Evolutionary conservation across 2,797 vertebrate genomes (phyloP).

Genomic region (Champsocephalus gunnari): DNA sequence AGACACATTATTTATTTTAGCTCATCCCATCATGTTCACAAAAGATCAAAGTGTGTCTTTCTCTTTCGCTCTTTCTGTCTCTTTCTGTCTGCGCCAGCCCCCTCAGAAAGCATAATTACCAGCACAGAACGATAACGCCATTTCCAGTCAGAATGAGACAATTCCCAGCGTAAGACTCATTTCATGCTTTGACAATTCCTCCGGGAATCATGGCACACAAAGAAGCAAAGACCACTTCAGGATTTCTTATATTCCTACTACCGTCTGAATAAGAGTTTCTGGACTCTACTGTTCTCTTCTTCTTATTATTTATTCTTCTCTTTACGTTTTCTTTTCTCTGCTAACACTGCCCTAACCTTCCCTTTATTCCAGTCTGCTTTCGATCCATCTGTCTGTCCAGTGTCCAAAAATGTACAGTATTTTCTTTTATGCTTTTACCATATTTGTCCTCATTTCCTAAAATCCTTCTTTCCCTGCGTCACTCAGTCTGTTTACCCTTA

Average conservation of each 20-base stretch:
- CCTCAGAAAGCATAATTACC: conserved; percentile 84
- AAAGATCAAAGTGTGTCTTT: conserved; percentile 85
- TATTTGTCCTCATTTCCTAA: conserved; percentile 68
- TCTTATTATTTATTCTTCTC: conserved; percentile 41
- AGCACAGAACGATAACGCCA: conserved; percentile 85
- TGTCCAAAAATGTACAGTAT: conserved; percentile 51
- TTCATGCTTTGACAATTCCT: conserved; percentile 87
- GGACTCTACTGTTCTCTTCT: conserved; percentile 52
- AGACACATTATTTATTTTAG: conserved; percentile 64
- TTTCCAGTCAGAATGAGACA: conserved; percentile 80
- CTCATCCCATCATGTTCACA: conserved; percentile 75
- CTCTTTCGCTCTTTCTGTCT: conserved; percentile 68
- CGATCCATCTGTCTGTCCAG: conserved; percentile 59
- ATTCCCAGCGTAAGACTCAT: conserved; percentile 84
- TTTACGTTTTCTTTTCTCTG: conserved; percentile 48
- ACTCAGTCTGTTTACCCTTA: conserved; percentile 43
- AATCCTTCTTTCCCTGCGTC: conserved; percentile 43
- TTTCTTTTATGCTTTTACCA: conserved; percentile 46
- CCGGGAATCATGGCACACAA: conserved; percentile 82
- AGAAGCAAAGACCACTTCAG: conserved; percentile 76
- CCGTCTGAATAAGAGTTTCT: conserved; percentile 68
- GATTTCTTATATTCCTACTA: conserved; percentile 71
- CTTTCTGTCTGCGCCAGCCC: conserved; percentile 67
- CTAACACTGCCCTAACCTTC: conserved; percentile 45
- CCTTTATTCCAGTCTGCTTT: conserved; percentile 54